These are phyloP conservation scores for Yasuhikotakia modesta DNA, from an alignment of 2,797 vertebrate species.

Conservation along the genomic window DNA sequence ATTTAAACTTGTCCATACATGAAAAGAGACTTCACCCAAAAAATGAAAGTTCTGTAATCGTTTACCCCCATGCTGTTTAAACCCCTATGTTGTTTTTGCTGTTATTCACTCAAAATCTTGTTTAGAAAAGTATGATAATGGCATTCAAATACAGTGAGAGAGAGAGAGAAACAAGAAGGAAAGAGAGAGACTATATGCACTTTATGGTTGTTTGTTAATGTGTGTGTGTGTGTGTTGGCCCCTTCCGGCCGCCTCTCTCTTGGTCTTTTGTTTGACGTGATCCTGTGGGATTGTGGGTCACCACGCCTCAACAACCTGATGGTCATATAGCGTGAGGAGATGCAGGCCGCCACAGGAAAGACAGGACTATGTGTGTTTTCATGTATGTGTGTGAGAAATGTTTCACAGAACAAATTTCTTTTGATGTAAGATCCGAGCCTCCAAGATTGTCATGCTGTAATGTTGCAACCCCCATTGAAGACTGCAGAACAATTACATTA, in stretches of 20 bases:
- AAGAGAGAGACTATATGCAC: background rate
- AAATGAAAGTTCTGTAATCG: no score
- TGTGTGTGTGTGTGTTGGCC: slow-evolving; percentile 9
- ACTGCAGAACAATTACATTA: background rate
- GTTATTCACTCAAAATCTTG: no score
- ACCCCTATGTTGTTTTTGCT: no score
- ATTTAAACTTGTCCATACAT: no score
- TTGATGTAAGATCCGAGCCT: slow-evolving; percentile 51
- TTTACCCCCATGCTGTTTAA: no score
- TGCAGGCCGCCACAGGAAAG: slow-evolving; percentile 38
- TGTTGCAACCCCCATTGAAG: slow-evolving; percentile 22
- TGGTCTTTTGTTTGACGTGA: slow-evolving; percentile 52
- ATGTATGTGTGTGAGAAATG: slow-evolving; percentile 10
- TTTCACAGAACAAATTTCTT: slow-evolving; percentile 41
- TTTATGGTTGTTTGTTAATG: slow-evolving; percentile 35
- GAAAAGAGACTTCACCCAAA: no score
- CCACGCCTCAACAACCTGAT: slow-evolving; percentile 63
- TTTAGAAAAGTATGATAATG: no score
- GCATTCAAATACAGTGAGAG: background rate
- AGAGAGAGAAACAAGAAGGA: background rate
- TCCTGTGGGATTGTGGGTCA: slow-evolving; percentile 41
- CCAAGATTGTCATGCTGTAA: slow-evolving; percentile 43
- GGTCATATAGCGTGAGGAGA: slow-evolving; percentile 64
- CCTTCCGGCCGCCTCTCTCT: slow-evolving; percentile 65
- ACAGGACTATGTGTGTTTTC: slow-evolving; percentile 37